phyloP scores from a whole-genome alignment of 2,797 vertebrate genomes.

The Decapterus maruadsi region DNA sequence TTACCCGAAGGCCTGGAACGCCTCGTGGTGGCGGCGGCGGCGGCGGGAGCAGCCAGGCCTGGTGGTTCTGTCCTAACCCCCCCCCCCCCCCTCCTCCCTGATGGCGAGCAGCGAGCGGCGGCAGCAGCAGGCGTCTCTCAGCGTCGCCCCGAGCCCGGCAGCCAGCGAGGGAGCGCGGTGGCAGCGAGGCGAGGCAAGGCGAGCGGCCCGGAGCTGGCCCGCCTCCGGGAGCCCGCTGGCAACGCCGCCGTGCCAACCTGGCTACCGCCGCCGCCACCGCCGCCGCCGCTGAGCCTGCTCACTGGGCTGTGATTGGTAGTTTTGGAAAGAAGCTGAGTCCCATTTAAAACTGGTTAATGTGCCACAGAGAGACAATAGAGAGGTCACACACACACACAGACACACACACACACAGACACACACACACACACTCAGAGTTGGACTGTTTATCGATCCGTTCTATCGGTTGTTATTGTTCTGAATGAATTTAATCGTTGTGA shows the following conservation, averaged over 20 bases:
- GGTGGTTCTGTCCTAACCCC: conserved; percentile 49
- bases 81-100: background rate
- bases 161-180: conserved; percentile 31
- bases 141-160: conserved; percentile 62
- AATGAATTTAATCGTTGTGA: too few relatives aligned
- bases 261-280: conserved; percentile 31
- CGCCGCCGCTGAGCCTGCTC: conserved; percentile 18
- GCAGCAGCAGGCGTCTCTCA: conserved; percentile 44
- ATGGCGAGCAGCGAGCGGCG: conserved; percentile 19
- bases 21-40: conserved; percentile 6
- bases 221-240: conserved; percentile 66
- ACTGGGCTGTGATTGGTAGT: conserved; percentile 40
- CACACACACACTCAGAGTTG: too few relatives aligned
- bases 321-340: conserved; percentile 47
- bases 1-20: conserved; percentile 72
- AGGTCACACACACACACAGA: conserved; percentile 33
- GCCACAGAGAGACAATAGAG: conserved; percentile 22
- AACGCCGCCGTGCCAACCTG: conserved; percentile 62
- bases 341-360: conserved; percentile 60
- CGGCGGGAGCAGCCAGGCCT: conserved; percentile 53
- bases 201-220: conserved; percentile 57
- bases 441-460: too few relatives aligned
- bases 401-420: conserved; percentile 9
- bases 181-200: conserved; percentile 2
- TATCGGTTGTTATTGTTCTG: too few relatives aligned